Percentiles rank a stretch among this genome's conserved stretches.
phyloP scores from a whole-genome alignment of 2,113 vertebrate species.

The Speoplatyrhinus poulsoni region DNA sequence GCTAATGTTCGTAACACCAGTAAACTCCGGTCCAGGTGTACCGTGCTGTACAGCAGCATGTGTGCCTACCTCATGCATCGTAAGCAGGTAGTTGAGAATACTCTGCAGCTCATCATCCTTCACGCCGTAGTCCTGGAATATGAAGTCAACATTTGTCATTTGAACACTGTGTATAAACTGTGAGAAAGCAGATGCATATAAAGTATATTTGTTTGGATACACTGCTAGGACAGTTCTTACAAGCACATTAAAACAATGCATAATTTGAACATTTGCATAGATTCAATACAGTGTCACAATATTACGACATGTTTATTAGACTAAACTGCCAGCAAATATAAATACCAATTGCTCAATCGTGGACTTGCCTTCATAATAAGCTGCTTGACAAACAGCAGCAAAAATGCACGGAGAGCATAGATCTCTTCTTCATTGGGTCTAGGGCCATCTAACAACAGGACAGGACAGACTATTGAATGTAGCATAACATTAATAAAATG shows the following conservation, averaged over 20 bases:
- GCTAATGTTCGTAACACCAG: conserved; percentile 3
- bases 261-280: no score
- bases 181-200: no score
- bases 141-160: background rate
- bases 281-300: no score
- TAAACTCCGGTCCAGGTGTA: no score
- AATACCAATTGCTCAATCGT: background rate
- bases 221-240: no score
- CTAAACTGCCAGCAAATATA: no score
- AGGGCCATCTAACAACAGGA: conserved; percentile 82
- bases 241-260: no score
- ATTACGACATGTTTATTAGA: no score
- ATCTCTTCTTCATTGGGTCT: conserved; percentile 92
- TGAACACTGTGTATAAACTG: no score
- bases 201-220: no score
- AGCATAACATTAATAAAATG: background rate
- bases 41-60: no score
- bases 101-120: conserved; percentile 97
- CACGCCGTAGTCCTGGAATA: conserved; percentile 88
- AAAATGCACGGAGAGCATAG: conserved; percentile 87
- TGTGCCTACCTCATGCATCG: conserved; percentile 91
- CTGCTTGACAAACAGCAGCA: conserved; percentile 94
- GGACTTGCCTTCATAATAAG: conserved; percentile 92
- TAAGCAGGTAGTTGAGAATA: conserved; percentile 96
- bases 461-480: conserved; percentile 1